Base-by-base conservation (phyloP, 2,888 invertebrate genomes). In the Drosophila crucigera region DNA sequence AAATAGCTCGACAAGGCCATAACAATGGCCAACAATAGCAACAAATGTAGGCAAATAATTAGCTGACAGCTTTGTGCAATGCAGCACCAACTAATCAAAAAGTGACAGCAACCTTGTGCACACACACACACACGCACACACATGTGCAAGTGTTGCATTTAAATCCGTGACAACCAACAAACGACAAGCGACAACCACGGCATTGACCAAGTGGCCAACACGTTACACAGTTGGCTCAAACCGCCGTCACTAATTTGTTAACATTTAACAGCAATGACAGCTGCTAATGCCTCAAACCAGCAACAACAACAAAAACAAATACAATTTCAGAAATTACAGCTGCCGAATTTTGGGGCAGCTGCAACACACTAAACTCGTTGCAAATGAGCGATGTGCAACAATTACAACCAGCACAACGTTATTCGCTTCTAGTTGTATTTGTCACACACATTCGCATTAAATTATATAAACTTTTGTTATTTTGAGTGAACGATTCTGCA, bases 191-290 rank as follows among this genome's bases (percentile, higher is more conserved):
- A 73, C 80, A 85, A 76, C 85, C 85, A 53, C 82, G 76, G 80
- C 82, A 69, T 68, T 82, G 85, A 65, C 83, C 85, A 73, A 68
- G 58, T 53, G 41, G 53, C 58, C 72, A 60, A 43, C 67, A 41
- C 53, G 56, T 50, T 31, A 35, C 60, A 47, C 66, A 66, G 73
- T 68, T 82, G 76, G 83, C 65, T 69, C 64, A 82, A 84, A 79
- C 82, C 82, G 73, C 85, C 85, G 68, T 79, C 80, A 83, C 82
- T 85, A 85, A 82, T 82, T 82, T 82, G 82, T 80, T 76, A 85
- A 85, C 82, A 84, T 82, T 82, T 82, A 82, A 85, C 85, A 76
- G 83, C 70, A 76, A 55, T 71, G 85, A 73, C 80, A 80, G 80
- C 76, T 72, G 73, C 76, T 77, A 77, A 77, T 77, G 41, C 77